Percentiles rank a stretch among this genome's conserved stretches.
phyloP scores from a whole-genome alignment of 2,888 invertebrate species.

The Drosophila paramelanica region DNA sequence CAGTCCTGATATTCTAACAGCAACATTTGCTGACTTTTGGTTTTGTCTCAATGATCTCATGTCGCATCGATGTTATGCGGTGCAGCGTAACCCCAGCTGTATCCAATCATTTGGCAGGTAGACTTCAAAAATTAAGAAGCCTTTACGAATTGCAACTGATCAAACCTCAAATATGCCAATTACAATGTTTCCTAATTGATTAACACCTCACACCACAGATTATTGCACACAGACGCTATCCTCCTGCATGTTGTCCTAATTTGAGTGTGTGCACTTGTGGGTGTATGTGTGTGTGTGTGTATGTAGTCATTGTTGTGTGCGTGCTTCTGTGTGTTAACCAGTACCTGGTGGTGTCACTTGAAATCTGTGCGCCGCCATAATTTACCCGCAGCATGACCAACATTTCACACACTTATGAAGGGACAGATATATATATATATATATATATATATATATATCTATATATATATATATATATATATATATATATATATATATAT shows the following conservation, averaged over 20 bases:
- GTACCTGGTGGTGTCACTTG: neutral
- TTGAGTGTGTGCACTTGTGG: neutral
- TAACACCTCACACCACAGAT: constrained; percentile 42
- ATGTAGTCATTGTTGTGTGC: constrained; percentile 18
- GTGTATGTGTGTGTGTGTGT: neutral
- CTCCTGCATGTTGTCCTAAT: neutral
- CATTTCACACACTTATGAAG: constrained; percentile 10
- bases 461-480: neutral
- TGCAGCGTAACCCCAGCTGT: too few relatives aligned
- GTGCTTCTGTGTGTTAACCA: constrained; percentile 32
- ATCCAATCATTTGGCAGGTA: neutral
- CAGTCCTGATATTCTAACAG: too few relatives aligned
- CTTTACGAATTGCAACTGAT: neutral
- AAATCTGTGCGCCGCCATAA: constrained; percentile 24
- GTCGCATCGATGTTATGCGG: too few relatives aligned
- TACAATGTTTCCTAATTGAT: constrained; percentile 22
- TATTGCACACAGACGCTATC: constrained; percentile 36
- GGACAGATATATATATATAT: neutral
- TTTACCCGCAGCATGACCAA: constrained; percentile 63
- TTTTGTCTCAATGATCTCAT: too few relatives aligned
- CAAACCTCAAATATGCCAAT: neutral
- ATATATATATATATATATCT: neutral
- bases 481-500: constrained; percentile 19
- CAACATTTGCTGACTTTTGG: too few relatives aligned
- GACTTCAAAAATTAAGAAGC: neutral